Evolutionary conservation across 2,797 vertebrate genomes (phyloP).

Genomic region (Scarus forsteni): DNA sequence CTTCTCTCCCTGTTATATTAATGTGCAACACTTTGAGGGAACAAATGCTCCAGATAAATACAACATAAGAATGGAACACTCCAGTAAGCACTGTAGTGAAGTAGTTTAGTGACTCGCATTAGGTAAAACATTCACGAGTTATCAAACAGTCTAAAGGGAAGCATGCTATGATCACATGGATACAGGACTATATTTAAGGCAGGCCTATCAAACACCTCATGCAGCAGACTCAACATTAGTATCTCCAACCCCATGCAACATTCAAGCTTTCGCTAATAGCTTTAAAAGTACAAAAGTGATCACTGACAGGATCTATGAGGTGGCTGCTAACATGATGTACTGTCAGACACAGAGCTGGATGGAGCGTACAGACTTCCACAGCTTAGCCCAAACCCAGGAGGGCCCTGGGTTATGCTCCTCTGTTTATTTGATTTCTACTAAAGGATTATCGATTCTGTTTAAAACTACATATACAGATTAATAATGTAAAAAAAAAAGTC

Average conservation of each 20-base stretch:
- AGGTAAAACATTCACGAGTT: constrained; percentile 20
- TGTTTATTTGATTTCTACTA: too few species aligned
- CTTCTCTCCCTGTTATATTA: not conserved
- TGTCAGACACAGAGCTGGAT: too few species aligned
- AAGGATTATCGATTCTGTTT: too few species aligned
- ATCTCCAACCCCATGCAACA: constrained; percentile 74
- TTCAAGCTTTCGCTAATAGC: constrained; percentile 34
- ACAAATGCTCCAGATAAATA: not conserved
- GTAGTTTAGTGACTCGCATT: constrained; percentile 27
- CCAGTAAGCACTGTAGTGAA: constrained; percentile 22
- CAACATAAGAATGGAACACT: constrained; percentile 14
- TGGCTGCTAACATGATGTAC: not conserved
- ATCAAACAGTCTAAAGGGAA: constrained; percentile 44
- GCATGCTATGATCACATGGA: constrained; percentile 70
- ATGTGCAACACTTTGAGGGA: not conserved
- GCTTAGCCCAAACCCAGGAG: too few species aligned
- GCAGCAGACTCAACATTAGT: constrained; percentile 61
- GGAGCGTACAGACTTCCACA: too few species aligned
- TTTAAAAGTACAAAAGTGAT: constrained; percentile 27
- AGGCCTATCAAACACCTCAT: constrained; percentile 66
- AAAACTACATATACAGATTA: too few species aligned
- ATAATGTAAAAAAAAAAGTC: too few species aligned
- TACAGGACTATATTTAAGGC: constrained; percentile 49
- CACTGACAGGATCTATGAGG: constrained; percentile 26
- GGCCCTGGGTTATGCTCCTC: too few species aligned